Conservation (phyloP, 2,113 vertebrate genomes). For the Oreochromis spilurus region DNA sequence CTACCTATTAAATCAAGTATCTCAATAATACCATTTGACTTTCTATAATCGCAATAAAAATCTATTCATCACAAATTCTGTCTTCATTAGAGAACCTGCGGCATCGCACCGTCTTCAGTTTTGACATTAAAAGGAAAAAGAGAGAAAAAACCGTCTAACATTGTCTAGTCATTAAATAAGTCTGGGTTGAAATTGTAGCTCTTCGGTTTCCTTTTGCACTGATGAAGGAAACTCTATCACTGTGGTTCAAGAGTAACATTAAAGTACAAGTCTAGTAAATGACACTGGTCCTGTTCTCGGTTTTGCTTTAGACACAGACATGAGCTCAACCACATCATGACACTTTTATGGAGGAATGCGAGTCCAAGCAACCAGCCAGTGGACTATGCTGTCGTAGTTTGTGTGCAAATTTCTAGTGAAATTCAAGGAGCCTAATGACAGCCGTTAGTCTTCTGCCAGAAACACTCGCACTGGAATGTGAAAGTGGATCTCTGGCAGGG, state of each 20-base stretch:
- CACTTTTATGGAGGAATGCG: conserved; percentile 26
- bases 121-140: background rate
- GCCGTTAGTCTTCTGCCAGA: background rate
- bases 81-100: background rate
- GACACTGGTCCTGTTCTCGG: conserved; percentile 27
- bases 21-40: background rate
- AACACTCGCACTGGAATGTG: background rate
- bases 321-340: background rate
- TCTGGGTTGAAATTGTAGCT: background rate
- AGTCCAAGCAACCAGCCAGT: background rate
- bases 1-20: background rate
- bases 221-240: conserved; percentile 2
- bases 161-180: background rate
- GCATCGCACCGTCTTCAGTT: background rate
- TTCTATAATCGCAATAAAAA: conserved; percentile 4
- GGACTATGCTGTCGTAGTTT: background rate
- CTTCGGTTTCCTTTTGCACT: conserved; percentile 1
- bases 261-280: background rate
- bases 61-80: background rate
- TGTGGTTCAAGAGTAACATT: conserved; percentile 11
- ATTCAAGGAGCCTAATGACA: background rate
- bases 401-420: background rate
- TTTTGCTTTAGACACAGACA: background rate
- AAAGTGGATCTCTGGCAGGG: background rate
- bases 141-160: background rate